phyloP scores from a whole-genome alignment of 2,113 vertebrate species.

The Nannospalax galili region DNA sequence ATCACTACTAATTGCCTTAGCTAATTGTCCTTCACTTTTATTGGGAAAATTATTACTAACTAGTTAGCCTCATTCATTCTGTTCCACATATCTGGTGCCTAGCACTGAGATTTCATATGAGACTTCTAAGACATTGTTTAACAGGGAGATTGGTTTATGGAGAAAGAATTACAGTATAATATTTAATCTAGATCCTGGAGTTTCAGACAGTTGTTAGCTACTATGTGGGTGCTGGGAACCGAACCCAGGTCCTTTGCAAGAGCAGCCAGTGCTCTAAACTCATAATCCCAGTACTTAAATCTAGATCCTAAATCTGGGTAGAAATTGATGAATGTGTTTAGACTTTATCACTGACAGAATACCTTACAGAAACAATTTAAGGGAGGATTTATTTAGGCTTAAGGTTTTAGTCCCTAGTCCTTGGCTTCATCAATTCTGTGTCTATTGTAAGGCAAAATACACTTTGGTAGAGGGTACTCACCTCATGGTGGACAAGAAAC shows the following conservation, averaged over 20 bases:
- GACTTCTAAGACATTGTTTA: slow-evolving; percentile 16
- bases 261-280: too few relatives aligned
- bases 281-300: background rate
- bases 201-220: too few relatives aligned
- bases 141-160: background rate
- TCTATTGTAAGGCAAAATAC: background rate
- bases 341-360: background rate
- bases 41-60: slow-evolving; percentile 21
- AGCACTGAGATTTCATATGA: background rate
- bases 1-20: background rate
- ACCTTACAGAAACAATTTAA: background rate
- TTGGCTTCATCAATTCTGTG: background rate
- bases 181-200: background rate
- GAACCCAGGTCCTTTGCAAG: too few relatives aligned
- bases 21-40: slow-evolving; percentile 3
- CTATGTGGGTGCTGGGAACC: too few relatives aligned
- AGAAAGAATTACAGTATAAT: slow-evolving; percentile 11
- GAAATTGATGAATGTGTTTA: background rate
- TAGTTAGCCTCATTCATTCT: background rate
- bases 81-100: background rate
- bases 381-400: background rate
- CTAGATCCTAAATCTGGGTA: background rate
- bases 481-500: background rate
- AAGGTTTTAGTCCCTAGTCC: background rate
- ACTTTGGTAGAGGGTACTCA: background rate